A percentile compares a stretch with the other conserved stretches of the same genome.
Conservation (phyloP, 2,113 vertebrate species). For the Microcebus griseorufus region DNA sequence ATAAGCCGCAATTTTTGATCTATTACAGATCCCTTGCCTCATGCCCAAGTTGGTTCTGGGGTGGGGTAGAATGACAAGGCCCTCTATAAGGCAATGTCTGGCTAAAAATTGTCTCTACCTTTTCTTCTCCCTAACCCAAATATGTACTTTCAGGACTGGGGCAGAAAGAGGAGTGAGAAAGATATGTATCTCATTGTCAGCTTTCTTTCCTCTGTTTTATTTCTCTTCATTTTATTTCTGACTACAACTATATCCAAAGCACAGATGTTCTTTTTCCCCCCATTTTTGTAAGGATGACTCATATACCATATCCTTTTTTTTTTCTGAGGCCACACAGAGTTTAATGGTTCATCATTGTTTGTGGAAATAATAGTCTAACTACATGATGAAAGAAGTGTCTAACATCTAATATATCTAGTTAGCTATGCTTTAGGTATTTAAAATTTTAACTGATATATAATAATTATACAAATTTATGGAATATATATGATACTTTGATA, state of each 20-base stretch:
- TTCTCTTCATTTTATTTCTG: constrained; percentile 8
- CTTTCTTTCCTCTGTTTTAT: neutral
- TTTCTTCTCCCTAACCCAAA: neutral
- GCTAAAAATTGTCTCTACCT: neutral
- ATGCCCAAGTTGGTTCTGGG: neutral
- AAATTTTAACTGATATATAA: neutral
- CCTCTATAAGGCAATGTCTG: neutral
- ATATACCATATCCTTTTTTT: neutral
- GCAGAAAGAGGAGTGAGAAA: neutral
- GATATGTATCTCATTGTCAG: neutral
- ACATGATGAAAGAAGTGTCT: neutral
- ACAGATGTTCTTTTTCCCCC: no score
- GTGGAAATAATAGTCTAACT: neutral
- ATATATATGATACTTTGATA: neutral
- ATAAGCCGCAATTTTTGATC: neutral
- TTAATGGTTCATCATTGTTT: neutral
- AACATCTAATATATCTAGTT: neutral
- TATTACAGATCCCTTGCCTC: neutral
- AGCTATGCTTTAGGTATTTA: neutral
- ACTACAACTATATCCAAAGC: neutral
- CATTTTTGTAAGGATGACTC: neutral
- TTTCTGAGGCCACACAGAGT: neutral
- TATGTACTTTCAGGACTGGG: neutral
- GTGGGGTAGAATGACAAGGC: neutral
- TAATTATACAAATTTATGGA: neutral